These are phyloP conservation scores for Chelonoidis abingdonii DNA, from an alignment of 2,113 vertebrate species.

Conservation along the genomic window DNA sequence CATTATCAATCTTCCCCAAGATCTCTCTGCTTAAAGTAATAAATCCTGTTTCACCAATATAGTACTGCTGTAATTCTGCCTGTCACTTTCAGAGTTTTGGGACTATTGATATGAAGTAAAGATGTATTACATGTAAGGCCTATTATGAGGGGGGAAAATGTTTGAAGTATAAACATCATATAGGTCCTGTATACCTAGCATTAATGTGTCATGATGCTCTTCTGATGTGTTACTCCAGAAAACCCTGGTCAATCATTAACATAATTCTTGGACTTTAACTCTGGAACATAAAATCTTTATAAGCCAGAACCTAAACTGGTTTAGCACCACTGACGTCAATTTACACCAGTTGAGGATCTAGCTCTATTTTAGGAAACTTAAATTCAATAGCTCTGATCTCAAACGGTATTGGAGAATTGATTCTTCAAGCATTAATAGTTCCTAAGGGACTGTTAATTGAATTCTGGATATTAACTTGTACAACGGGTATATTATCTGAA, in stretches of 20 bases:
- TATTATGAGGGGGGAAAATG: accelerated
- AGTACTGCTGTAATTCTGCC: not conserved
- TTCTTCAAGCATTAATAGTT: not conserved
- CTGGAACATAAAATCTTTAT: not conserved
- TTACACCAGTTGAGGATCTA: not conserved
- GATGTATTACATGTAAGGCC: no score
- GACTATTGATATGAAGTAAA: not conserved
- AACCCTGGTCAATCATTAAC: not conserved
- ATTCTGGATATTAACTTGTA: not conserved
- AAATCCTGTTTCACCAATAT: not conserved
- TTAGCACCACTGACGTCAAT: not conserved
- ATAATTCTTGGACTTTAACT: not conserved
- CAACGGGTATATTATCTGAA: not conserved
- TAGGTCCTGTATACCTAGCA: not conserved
- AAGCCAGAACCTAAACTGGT: not conserved
- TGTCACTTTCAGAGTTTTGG: not conserved
- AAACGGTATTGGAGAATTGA: slow-evolving; percentile 11
- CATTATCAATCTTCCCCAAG: not conserved
- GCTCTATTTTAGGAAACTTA: slow-evolving; percentile 20
- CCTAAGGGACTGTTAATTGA: slow-evolving; percentile 3
- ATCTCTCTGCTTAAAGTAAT: not conserved
- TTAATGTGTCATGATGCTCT: not conserved
- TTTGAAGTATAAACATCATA: not conserved
- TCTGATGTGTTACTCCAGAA: not conserved
- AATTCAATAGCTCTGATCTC: not conserved